Base-by-base conservation (phyloP, 1,140 invertebrate species). In the Neuroterus valhalla region DNA sequence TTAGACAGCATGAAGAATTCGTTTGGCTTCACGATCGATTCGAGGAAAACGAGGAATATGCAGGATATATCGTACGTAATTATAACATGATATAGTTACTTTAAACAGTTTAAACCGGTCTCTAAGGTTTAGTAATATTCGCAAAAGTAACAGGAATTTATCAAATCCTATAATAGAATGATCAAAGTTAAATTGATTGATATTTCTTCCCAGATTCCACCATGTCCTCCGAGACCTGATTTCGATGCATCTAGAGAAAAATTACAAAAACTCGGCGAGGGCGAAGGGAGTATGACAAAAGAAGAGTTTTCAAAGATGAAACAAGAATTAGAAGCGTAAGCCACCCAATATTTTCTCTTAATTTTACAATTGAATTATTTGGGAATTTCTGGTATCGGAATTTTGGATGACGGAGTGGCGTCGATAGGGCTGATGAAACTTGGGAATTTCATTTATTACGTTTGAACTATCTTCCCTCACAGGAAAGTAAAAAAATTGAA, bases 271-370 rank as follows among this genome's bases (percentile, higher is more conserved):
- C 91, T 99, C 17, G 98, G 98, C 0, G 98, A 99, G 90, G 98
- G 98, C 10, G 99, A 99, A 90, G 98, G 98, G 5, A 98, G 96
- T 19, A 98, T 99, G 94, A 99, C 98, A 0, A 96, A 98, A 85
- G 98, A 99, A 89, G 98, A 99, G 90, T 99, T 99, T 90, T 94
- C 94, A 31, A 99, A 99, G 91, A 99, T 99, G 98, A 99, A 99
- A 90, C 97, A 98, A 86, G 98, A 99, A 91, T 89, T 99, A 43
- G 98, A 99, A 92, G 98, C 98, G 97, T 99, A 90, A 94, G 96
- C 92, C 55, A 62, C 67, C 68, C 72, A 48, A 67, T 66, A 52
- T 26, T 74, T 42, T 42, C 38, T 66, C 31, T 10, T 67, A 17
- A 17, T 67, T 19, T 5, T 38, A 19, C 1, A 12, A 45, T 21